A percentile compares a stretch with the other conserved stretches of the same genome.
Evolutionary conservation across 2,113 vertebrate genomes (phyloP).

Genomic region (Bothrops jararaca): DNA sequence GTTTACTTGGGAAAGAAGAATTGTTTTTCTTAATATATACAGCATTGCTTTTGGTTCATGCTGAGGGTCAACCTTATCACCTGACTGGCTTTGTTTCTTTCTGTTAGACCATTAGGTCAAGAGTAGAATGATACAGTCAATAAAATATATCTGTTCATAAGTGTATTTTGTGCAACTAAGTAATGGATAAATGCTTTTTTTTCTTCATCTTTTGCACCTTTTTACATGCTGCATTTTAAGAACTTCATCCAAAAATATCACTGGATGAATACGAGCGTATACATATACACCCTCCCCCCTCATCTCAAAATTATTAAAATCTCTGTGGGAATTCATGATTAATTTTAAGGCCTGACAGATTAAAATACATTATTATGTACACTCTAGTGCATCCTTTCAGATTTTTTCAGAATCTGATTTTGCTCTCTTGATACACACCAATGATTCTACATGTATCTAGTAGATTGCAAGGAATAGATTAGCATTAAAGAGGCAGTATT

Average conservation of each 20-base stretch:
- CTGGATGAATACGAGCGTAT: constrained; percentile 52
- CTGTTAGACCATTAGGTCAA: constrained; percentile 67
- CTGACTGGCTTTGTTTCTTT: constrained; percentile 67
- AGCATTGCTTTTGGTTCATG: constrained; percentile 60
- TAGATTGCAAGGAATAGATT: constrained; percentile 90
- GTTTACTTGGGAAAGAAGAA: constrained; percentile 12
- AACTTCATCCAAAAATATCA: constrained; percentile 80
- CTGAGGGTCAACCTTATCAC: constrained; percentile 58
- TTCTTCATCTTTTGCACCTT: constrained; percentile 52
- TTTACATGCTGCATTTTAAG: constrained; percentile 69
- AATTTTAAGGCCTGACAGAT: constrained; percentile 89
- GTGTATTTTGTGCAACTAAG: constrained; percentile 46
- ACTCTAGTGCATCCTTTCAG: constrained; percentile 87
- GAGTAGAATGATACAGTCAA: constrained; percentile 68
- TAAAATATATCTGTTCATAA: constrained; percentile 58
- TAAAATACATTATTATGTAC: constrained; percentile 90
- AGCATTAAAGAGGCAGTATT: constrained; percentile 87
- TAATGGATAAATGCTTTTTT: constrained; percentile 64
- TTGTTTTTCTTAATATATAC: constrained; percentile 43
- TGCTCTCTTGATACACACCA: constrained; percentile 87
- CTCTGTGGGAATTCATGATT: constrained; percentile 89
- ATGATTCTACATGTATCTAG: constrained; percentile 87
- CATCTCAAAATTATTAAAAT: constrained; percentile 88
- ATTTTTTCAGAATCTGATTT: constrained; percentile 89
- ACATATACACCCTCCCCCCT: constrained; percentile 41